Base-by-base conservation (phyloP, 2,888 invertebrate genomes). In the Sialis lutaria region DNA sequence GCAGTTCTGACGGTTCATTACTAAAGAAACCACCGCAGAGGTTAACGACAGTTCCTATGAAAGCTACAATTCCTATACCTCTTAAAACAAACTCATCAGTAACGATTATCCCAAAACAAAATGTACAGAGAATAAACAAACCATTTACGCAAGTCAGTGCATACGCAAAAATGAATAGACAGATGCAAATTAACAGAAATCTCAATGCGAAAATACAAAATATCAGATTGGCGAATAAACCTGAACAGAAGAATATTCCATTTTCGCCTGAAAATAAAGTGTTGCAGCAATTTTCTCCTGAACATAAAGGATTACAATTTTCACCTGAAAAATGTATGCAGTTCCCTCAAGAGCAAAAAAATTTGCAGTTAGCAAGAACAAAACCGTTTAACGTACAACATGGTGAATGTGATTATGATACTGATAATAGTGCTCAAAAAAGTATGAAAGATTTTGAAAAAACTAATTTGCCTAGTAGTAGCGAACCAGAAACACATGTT, bases 21-120 rank as follows among this genome's bases (percentile, higher is more conserved):
- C 32, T 45, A n/a, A 45, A 45, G 32, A 45, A 45, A 53, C 35
- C 48, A 33, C 9, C 12, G 33, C 9, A 30, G 30, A 32, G 32
- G n/a, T 30, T 39, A 1, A 39, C 43, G 5, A 43, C 33, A 33
- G 33, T 33, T 45, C 8, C 46, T 35, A 33, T 45, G 33, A 42
- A 46, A 48, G 8, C 56, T 6, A 51, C 33, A 43, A 49, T 63
- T 12, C 62, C 64, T 0, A 59, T 62, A 2, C 56, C 60, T 6
- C 61, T 76, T 49, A 77, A 76, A 57, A 73, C 74, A 53, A 75
- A 75, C 56, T 71, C 76, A 0, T 72, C 75, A 1, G 70, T 76
- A 30, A 73, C 77, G 1, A 73, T 74, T 8, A 69, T 73, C 34
- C 74, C 76, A 1, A 49, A 50, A 47, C 42, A 37, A 9, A 43